phyloP scores from a whole-genome alignment of 2,797 vertebrate species.

The Sylvilagus floridanus region DNA sequence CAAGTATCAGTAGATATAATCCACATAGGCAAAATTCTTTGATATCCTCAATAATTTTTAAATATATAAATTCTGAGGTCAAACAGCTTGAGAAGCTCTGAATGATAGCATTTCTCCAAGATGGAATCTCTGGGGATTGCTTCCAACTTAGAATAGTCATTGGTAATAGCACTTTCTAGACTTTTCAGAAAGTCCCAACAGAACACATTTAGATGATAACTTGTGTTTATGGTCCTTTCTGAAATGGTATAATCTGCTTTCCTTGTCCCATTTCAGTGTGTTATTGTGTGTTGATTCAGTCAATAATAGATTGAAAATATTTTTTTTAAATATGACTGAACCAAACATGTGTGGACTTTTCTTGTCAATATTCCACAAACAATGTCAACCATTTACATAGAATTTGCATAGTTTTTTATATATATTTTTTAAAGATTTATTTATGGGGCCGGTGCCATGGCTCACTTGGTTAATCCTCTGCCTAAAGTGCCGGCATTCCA shows the following conservation, averaged over 20 bases:
- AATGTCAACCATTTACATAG: background rate
- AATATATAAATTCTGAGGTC: background rate
- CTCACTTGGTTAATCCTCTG: no score
- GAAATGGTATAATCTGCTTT: background rate
- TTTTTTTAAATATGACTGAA: background rate
- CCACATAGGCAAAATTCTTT: background rate
- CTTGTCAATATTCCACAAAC: background rate
- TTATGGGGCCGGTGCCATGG: no score
- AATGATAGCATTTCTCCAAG: constrained; percentile 5
- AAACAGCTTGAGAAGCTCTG: constrained; percentile 1
- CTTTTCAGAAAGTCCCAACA: background rate
- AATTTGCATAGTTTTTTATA: background rate
- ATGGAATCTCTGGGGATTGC: constrained; percentile 24
- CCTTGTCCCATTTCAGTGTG: background rate
- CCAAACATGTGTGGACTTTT: background rate
- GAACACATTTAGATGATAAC: constrained; percentile 47
- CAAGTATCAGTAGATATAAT: background rate
- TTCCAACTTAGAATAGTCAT: constrained; percentile 14
- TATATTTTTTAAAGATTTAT: no score
- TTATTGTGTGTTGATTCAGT: background rate
- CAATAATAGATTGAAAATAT: background rate
- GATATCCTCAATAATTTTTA: constrained; percentile 21
- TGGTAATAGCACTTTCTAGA: constrained; percentile 42
- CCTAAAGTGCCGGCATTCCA: no score
- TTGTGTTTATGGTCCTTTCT: constrained; percentile 21